Evolutionary conservation across 2,797 vertebrate species (phyloP).

Genomic region (Oreochromis grahami): DNA sequence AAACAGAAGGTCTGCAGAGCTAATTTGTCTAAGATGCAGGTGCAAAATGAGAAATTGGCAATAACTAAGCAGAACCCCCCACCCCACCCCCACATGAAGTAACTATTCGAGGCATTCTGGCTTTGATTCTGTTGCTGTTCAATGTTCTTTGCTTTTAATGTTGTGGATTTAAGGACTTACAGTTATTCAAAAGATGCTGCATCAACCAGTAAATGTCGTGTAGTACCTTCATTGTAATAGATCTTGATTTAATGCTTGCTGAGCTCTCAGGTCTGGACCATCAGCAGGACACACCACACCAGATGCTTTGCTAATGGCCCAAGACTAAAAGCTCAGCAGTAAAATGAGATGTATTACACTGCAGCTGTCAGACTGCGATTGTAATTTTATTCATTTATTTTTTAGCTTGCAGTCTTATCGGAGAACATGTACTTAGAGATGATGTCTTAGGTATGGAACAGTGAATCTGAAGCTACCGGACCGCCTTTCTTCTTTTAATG

Average conservation of each 20-base stretch:
- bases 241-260: conserved; percentile 43
- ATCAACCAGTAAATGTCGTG: neutral
- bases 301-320: conserved; percentile 49
- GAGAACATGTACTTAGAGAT: neutral
- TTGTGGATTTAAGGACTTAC: neutral
- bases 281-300: conserved; percentile 16
- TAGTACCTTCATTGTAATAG: conserved; percentile 5
- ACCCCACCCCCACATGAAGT: neutral
- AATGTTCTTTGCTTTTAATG: neutral
- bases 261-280: conserved; percentile 9
- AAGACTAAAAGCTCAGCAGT: conserved; percentile 37
- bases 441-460: neutral
- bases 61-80: neutral
- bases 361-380: conserved; percentile 18
- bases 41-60: neutral
- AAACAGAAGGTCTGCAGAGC: neutral
- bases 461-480: neutral
- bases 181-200: neutral
- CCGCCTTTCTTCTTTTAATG: neutral
- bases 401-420: neutral
- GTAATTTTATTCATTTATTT: neutral
- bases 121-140: neutral
- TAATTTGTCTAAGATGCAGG: neutral
- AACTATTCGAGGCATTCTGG: neutral
- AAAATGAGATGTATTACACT: conserved; percentile 31